Conservation (phyloP, 2,888 invertebrate species). For the Podabrus alpinus region DNA sequence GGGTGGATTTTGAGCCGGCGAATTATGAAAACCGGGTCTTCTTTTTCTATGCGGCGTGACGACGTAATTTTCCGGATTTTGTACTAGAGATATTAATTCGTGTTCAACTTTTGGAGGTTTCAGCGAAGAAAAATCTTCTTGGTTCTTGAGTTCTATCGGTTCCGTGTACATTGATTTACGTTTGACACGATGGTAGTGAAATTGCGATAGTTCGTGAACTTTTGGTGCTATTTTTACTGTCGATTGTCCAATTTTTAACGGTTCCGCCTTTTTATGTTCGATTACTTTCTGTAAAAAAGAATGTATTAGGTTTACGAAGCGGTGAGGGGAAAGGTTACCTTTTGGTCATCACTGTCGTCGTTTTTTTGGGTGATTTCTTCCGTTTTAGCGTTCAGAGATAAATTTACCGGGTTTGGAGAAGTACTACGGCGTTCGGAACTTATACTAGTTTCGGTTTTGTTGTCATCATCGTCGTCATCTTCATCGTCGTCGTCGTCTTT, state of each 20-base stretch:
- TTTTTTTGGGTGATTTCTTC: slow-evolving; percentile 53
- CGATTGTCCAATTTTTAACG: slow-evolving; percentile 64
- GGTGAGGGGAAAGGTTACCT: neutral
- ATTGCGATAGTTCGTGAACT: slow-evolving; percentile 60
- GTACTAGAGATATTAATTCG: slow-evolving; percentile 70
- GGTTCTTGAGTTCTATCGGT: slow-evolving; percentile 72
- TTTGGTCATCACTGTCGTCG: slow-evolving; percentile 42
- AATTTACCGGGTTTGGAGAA: slow-evolving; percentile 82
- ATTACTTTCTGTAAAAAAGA: slow-evolving; percentile 41
- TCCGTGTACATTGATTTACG: slow-evolving; percentile 66
- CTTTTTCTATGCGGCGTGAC: slow-evolving; percentile 87
- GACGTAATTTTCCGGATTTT: slow-evolving; percentile 79
- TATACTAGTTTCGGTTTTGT: slow-evolving; percentile 49
- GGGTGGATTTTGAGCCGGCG: slow-evolving; percentile 85
- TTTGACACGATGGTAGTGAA: slow-evolving; percentile 60
- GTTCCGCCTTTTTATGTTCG: slow-evolving; percentile 52
- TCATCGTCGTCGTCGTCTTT: slow-evolving; percentile 57
- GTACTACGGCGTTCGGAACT: slow-evolving; percentile 68
- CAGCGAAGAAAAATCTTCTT: slow-evolving; percentile 69
- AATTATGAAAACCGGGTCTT: slow-evolving; percentile 84
- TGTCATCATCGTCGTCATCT: slow-evolving; percentile 48
- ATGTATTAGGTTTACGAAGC: neutral
- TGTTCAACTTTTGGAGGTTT: slow-evolving; percentile 68
- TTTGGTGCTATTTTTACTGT: slow-evolving; percentile 65
- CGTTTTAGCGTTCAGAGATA: slow-evolving; percentile 57